Evolutionary conservation across 2,888 invertebrate species (phyloP), one percentile per base, ranked within the genome.

Genomic region (Heliconius charithonia): DNA sequence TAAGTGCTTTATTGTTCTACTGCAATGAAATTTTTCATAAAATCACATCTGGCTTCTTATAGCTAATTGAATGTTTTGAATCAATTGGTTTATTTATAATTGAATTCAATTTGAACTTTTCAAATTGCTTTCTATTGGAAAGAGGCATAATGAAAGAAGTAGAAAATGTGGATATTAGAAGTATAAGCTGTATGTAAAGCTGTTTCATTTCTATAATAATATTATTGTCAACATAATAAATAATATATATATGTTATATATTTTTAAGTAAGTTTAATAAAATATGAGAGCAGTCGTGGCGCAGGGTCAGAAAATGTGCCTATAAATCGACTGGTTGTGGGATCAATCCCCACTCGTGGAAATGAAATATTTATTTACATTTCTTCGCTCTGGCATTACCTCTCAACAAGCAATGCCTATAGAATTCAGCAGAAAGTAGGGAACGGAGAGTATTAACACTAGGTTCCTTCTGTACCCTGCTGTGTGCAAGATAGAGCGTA

Each of bases 1-100:
- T 62, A 63, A 63, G 62, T 63, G 41, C 22, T 74, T 63, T 74
- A 74, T 74, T 74, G 74, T 74, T 74, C 62, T 27, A 63, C 73
- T 74, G 32, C 71, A n/a, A 75, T 71, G 45, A 70, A 29, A 45
- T 32, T 65, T 71, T 75, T 72, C 75, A 59, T 76, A 66, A 66
- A 66, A 41, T 67, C 75, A 79, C 79, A 79, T 76, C 76, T 79
- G 76, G 79, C 63, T 67, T 51, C 70, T 79, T 73, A 32, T 16
- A 73, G 22, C 27, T 74, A 63, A 74, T 74, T 63, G 45, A 74
- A 63, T 74, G 74, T 74, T 45, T 72, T 72, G 32, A 63, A 74
- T 74, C 41, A 63, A 74, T 41, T 63, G 37, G 74, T 63, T 74
- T 29, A 27, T 74, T 63, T 45, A 63, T 22, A 27, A 12, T 16